These are phyloP conservation scores for Psittacula derbiana DNA, from an alignment of 2,797 vertebrate genomes.

Conservation along the genomic window DNA sequence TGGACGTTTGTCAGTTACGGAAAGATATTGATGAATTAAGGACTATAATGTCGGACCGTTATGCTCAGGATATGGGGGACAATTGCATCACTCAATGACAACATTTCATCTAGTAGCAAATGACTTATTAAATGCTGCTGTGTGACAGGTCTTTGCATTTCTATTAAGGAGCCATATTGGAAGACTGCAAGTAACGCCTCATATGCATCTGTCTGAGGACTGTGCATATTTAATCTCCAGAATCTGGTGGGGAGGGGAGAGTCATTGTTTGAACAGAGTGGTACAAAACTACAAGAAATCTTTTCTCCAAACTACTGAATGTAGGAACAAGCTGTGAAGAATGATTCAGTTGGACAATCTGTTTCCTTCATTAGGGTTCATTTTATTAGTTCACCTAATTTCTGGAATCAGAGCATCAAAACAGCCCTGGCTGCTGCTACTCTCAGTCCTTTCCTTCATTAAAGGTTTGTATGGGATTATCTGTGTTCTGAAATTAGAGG, in stretches of 20 bases:
- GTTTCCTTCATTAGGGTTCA: conserved; percentile 28
- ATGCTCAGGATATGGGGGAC: conserved; percentile 92
- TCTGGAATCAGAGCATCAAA: conserved; percentile 39
- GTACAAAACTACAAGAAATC: conserved; percentile 42
- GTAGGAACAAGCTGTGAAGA: conserved; percentile 83
- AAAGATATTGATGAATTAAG: conserved; percentile 91
- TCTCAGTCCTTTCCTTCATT: not conserved
- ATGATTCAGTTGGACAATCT: conserved; percentile 61
- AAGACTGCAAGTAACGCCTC: conserved; percentile 7
- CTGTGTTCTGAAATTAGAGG: not conserved
- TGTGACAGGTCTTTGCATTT: conserved; percentile 52
- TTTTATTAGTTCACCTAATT: not conserved
- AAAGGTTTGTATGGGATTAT: not conserved
- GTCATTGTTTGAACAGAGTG: conserved; percentile 7
- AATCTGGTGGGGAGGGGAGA: not conserved
- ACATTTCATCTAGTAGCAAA: conserved; percentile 8
- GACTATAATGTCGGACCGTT: conserved; percentile 87
- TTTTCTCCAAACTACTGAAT: conserved; percentile 80
- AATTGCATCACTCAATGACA: conserved; percentile 89
- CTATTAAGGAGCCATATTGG: conserved; percentile 63
- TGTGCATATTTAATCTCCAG: not conserved
- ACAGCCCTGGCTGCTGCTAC: not conserved
- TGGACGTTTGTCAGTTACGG: conserved; percentile 86
- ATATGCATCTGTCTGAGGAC: not conserved
- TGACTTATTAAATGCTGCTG: conserved; percentile 68